Evolutionary conservation across 2,797 vertebrate genomes (phyloP), one percentile per base, ranked within the genome.

Genomic region (Potorous gilbertii): DNA sequence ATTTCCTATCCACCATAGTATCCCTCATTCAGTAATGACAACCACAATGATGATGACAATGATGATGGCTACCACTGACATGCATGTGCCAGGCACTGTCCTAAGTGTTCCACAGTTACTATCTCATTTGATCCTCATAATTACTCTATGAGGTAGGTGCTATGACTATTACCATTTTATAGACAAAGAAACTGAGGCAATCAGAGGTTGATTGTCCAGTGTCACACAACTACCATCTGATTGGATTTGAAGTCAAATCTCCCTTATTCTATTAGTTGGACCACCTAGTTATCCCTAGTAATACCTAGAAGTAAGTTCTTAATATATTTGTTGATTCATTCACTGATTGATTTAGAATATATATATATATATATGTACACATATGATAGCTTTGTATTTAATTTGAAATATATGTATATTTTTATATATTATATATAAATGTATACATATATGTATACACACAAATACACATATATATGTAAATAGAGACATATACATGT

Each of bases 401-500:
- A 81, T 81, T 74, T 40, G n/a, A 18, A 74, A 81, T 46, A 10
- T 40, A 13, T 9, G 8, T 81, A 8, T 34, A 14, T 6, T 1
- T 66, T 0, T 74, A 16, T 74, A 27, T 55, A 18, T 55, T 13
- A 18, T 14, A 18, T n/a, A 6, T n/a, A 18, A 29, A 59, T 29
- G 1, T 31, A 31, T 31, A 59, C 29, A 59, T 59, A 1, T 28
- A 9, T 28, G 28, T 28, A 28, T 9, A 55, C 18, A 18, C 18
- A 10, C 5, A 6, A n/a, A 5, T 18, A 18, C 6, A n/a, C n/a
- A 8, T 74, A 24, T 40, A 27, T 16, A 55, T 55, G 24, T 3
- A 34, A 0, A 6, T n/a, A n/a, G 21, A 66, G 4, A n/a, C 0
- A n/a, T n/a, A n/a, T n/a, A 2, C 13, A 2, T 59, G 34, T 59